These are phyloP conservation scores for Pterostichus niger DNA, from an alignment of 2,888 invertebrate species.

Conservation along the genomic window DNA sequence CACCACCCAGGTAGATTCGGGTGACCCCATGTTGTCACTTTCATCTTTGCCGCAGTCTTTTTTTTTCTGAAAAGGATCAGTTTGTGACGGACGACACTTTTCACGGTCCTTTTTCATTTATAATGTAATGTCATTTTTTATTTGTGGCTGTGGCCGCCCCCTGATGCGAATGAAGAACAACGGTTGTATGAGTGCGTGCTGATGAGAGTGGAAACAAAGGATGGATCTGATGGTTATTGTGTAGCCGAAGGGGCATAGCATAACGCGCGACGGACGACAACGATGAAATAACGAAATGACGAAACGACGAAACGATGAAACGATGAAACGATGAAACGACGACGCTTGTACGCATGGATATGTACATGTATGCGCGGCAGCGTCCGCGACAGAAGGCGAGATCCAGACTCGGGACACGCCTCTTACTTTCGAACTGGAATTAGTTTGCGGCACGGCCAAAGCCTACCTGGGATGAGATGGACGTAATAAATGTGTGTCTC, in stretches of 20 bases:
- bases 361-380: conserved; percentile 9
- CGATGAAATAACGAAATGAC: no score
- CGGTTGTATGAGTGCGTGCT: not conserved
- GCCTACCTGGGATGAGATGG: conserved; percentile 71
- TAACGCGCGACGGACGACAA: no score
- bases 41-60: conserved; percentile 60
- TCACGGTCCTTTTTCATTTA: conserved; percentile 47
- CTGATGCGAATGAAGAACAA: conserved; percentile 19
- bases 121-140: conserved; percentile 54
- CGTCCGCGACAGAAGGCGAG: conserved; percentile 65
- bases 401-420: conserved; percentile 75
- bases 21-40: conserved; percentile 47
- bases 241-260: not conserved
- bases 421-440: conserved; percentile 75
- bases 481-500: conserved; percentile 69
- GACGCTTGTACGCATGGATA: not conserved
- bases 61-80: conserved; percentile 45
- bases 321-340: no score
- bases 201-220: conserved; percentile 1
- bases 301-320: no score
- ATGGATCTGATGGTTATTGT: not conserved
- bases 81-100: conserved; percentile 59
- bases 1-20: conserved; percentile 58
- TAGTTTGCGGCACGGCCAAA: conserved; percentile 72
- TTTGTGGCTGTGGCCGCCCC: conserved; percentile 39